A percentile compares a stretch with the other conserved stretches of the same genome.
Conservation (phyloP, 1,140 invertebrate genomes). For the Pseudomyrmex cubaensis region DNA sequence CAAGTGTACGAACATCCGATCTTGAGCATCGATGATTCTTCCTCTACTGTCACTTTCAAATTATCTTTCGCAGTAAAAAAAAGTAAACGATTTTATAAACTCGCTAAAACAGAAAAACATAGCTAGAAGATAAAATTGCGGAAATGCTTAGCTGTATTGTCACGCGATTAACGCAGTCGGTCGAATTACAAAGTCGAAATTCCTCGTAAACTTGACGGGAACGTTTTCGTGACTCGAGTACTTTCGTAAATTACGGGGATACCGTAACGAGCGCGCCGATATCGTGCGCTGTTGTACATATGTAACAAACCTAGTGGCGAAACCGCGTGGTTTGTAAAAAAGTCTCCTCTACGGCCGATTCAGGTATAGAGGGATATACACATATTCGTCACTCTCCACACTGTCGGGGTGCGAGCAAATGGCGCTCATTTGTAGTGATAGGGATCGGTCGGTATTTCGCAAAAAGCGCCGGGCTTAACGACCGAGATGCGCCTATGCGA, state of each 20-base stretch:
- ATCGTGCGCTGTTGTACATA: too few relatives aligned
- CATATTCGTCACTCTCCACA: slow-evolving; percentile 57
- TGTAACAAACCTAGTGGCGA: background rate
- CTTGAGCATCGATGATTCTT: background rate
- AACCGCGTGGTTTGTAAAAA: slow-evolving; percentile 26
- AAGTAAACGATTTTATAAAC: background rate
- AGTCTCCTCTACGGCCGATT: slow-evolving; percentile 29
- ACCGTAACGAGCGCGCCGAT: background rate
- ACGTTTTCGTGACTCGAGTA: slow-evolving; percentile 27
- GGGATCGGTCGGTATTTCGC: slow-evolving; percentile 76
- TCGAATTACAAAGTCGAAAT: slow-evolving; percentile 41
- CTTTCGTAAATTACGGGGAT: slow-evolving; percentile 55
- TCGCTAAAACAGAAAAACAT: background rate
- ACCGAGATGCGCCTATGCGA: slow-evolving; percentile 81
- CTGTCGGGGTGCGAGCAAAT: slow-evolving; percentile 73
- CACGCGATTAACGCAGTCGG: slow-evolving; percentile 36
- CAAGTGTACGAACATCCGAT: slow-evolving; percentile 57
- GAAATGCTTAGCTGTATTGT: slow-evolving; percentile 12
- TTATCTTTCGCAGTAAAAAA: background rate
- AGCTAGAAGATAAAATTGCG: background rate
- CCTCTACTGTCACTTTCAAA: background rate
- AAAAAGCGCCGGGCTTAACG: slow-evolving; percentile 80
- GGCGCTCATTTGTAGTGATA: slow-evolving; percentile 82
- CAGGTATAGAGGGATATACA: background rate
- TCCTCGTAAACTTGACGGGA: slow-evolving; percentile 17